Evolutionary conservation across 1,140 invertebrate species (phyloP).

Genomic region (Trachymyrmex cornetzi): DNA sequence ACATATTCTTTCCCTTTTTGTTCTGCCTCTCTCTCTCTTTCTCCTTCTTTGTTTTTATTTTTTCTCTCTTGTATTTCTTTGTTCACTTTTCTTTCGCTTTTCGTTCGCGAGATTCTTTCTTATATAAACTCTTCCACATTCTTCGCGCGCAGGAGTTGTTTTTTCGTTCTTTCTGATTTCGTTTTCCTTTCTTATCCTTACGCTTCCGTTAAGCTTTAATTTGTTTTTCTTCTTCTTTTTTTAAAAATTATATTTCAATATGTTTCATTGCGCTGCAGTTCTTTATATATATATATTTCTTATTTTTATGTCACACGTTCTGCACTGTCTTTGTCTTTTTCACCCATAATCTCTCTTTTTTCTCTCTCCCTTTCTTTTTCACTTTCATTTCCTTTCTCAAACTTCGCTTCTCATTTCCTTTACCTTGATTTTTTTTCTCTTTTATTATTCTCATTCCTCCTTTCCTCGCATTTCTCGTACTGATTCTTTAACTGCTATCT

Average conservation of each 20-base stretch:
- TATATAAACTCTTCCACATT: constrained; percentile 20
- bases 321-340: constrained; percentile 63
- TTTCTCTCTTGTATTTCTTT: constrained; percentile 10
- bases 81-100: background rate
- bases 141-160: constrained; percentile 1
- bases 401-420: constrained; percentile 16
- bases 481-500: constrained; percentile 53
- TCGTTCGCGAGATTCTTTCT: constrained; percentile 13
- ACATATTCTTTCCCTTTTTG: background rate
- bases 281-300: constrained; percentile 53
- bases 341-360: background rate
- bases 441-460: background rate
- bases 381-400: background rate
- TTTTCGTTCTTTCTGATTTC: constrained; percentile 9
- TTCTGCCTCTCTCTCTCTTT: background rate
- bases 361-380: background rate
- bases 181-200: background rate
- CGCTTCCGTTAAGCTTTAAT: constrained; percentile 15
- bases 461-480: constrained; percentile 45
- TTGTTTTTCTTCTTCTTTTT: constrained; percentile 4
- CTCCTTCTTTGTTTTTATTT: constrained; percentile 14
- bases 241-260: constrained; percentile 37
- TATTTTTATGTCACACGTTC: background rate
- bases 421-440: background rate
- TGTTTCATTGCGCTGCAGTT: background rate